Conservation (phyloP, 2,797 vertebrate species). For the Chaenodraco wilsoni region DNA sequence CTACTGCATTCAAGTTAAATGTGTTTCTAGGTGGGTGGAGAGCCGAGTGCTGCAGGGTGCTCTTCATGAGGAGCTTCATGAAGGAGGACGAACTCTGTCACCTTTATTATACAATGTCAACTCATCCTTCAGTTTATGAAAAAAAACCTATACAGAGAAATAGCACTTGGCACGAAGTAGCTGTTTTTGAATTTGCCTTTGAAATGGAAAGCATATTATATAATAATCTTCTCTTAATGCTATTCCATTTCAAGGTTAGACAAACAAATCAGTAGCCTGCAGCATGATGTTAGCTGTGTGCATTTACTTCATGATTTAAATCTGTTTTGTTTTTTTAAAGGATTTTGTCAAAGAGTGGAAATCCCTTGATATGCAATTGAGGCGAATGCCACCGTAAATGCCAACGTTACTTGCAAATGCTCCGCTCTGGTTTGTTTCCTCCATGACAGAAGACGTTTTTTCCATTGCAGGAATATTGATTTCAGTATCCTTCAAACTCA, state of each 20-base stretch:
- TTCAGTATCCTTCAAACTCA: slow-evolving; percentile 64
- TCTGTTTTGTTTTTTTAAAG: slow-evolving; percentile 8
- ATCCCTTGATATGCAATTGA: slow-evolving; percentile 61
- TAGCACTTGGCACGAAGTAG: slow-evolving; percentile 1
- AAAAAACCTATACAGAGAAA: background rate
- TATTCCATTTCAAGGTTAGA: background rate
- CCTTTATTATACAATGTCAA: slow-evolving; percentile 51
- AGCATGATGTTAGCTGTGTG: slow-evolving; percentile 15
- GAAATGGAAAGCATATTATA: slow-evolving; percentile 24
- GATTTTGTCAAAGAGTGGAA: slow-evolving; percentile 40
- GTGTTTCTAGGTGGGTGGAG: slow-evolving; percentile 58
- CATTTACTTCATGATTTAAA: slow-evolving; percentile 28
- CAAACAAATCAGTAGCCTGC: slow-evolving; percentile 9
- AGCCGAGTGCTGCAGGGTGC: slow-evolving; percentile 47
- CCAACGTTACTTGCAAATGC: slow-evolving; percentile 52
- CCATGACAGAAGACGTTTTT: slow-evolving; percentile 58
- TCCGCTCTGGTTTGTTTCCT: slow-evolving; percentile 45
- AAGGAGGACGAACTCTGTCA: slow-evolving; percentile 35
- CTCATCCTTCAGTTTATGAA: slow-evolving; percentile 15
- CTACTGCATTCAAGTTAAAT: slow-evolving; percentile 38
- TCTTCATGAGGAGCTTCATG: slow-evolving; percentile 39
- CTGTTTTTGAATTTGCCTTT: slow-evolving; percentile 6
- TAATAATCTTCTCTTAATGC: background rate
- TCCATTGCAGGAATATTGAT: slow-evolving; percentile 72
- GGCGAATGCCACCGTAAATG: slow-evolving; percentile 63